Base-by-base conservation (phyloP, 2,888 invertebrate genomes). In the Leucophora obtusa region DNA sequence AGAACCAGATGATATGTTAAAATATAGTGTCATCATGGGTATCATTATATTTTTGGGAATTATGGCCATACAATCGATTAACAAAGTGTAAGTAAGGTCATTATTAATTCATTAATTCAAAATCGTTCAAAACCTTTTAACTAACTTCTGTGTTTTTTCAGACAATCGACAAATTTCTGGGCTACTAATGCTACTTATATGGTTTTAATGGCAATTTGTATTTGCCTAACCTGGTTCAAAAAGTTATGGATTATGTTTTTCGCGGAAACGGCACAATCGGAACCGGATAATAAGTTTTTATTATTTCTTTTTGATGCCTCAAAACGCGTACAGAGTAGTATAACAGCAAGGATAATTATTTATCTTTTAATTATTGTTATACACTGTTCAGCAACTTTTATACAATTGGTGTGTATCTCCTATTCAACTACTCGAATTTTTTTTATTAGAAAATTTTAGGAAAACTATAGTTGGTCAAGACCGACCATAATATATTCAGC, bases 1-100 rank as follows among this genome's bases (percentile, higher is more conserved):
- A 65, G 93, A 95, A 83, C 93, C 94, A 0, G 97, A 98, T 91
- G 95, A 95, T 0, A 92, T 97, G 82, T 95, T 96, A 86, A 96
- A 96, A 88, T 97, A 95, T 88, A 97, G 95, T 87, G 91, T 95
- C 35, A 89, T 93, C 0, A 92, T 93, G 83, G 92, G 93, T 38
- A 90, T 93, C 38, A 86, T 93, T 47, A 92, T 95, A 17, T 90
- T 94, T 54, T 78, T 93, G 14, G 92, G 93, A 72, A 91, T 93
- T 47, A 91, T 93, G 69, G 85, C 92, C 10, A 92, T 95, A 58
- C 94, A 95, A 85, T 91, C 92, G 72, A 87, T 95, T 43, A 92
- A 93, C 85, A 87, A 87, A 74, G 85, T 87, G 90, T 90, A 79
- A 86, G 87, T 85, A 65, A 15, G 8, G 14, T 6, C 28, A 28